Conservation (phyloP, 2,888 invertebrate species). For the Eupithecia centaureata region DNA sequence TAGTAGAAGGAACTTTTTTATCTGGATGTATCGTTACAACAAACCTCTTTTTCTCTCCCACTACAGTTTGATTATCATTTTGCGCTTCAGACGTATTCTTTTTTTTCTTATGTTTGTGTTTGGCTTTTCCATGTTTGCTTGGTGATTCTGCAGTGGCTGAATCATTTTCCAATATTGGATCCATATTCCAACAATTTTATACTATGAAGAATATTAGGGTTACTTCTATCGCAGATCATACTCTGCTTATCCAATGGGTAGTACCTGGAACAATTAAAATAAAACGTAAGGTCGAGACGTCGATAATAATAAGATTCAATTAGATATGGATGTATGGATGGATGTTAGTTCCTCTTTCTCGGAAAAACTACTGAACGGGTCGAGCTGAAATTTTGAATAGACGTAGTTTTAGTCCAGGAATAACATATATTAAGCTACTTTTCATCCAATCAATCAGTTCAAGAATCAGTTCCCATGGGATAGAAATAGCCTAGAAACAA, state of each 20-base stretch:
- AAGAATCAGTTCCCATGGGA: too few relatives aligned
- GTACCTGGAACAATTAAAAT: conserved; percentile 67
- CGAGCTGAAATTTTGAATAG: too few relatives aligned
- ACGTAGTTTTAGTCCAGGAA: too few relatives aligned
- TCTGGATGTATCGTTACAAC: conserved; percentile 76
- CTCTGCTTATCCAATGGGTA: conserved; percentile 53
- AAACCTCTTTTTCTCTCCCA: conserved; percentile 75
- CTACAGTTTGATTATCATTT: conserved; percentile 71
- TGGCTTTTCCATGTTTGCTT: conserved; percentile 72
- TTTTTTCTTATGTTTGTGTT: conserved; percentile 77
- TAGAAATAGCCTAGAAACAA: too few relatives aligned
- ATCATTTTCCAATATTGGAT: conserved; percentile 82
- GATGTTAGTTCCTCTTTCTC: too few relatives aligned
- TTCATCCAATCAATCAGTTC: too few relatives aligned
- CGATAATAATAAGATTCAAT: too few relatives aligned
- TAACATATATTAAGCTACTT: too few relatives aligned
- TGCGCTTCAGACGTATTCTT: conserved; percentile 62
- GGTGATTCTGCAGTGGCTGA: conserved; percentile 71
- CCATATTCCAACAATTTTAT: conserved; percentile 64
- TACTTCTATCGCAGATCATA: conserved; percentile 68
- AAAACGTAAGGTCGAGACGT: conserved; percentile 41
- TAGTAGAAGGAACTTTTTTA: conserved; percentile 66
- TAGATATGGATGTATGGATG: too few relatives aligned
- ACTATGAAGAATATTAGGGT: conserved; percentile 51
- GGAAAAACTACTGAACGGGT: too few relatives aligned